These are phyloP conservation scores for Labeo rohita DNA, from an alignment of 2,113 vertebrate species.

Conservation along the genomic window DNA sequence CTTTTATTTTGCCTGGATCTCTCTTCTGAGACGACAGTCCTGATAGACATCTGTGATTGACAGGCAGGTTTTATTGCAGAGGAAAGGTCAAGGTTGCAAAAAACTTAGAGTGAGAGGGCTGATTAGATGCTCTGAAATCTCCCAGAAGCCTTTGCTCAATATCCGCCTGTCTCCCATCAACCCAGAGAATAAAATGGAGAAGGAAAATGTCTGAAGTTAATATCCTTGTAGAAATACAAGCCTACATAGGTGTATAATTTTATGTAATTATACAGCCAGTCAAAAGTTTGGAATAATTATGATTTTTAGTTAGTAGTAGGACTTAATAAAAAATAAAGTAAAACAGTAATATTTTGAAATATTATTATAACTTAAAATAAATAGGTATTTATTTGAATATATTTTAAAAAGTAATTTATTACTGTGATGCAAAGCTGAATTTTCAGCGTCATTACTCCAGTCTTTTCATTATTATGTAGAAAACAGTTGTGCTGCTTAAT, in stretches of 20 bases:
- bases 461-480: no score
- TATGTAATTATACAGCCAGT: not conserved
- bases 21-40: not conserved
- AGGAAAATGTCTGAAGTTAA: not conserved
- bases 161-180: conserved; percentile 19
- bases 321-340: not conserved
- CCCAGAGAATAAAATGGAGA: conserved; percentile 10
- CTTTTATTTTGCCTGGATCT: conserved; percentile 31
- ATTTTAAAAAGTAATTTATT: not conserved
- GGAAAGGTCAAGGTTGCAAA: conserved; percentile 42
- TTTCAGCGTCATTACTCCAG: not conserved
- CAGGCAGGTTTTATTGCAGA: conserved; percentile 33
- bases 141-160: conserved; percentile 13
- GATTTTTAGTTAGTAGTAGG: no score
- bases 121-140: conserved; percentile 36
- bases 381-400: not conserved
- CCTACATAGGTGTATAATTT: not conserved
- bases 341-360: not conserved
- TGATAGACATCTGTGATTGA: conserved; percentile 23
- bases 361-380: not conserved
- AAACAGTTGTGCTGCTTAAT: not conserved
- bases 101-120: conserved; percentile 32
- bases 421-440: not conserved
- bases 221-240: not conserved
- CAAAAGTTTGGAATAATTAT: no score